phyloP scores from a whole-genome alignment of 1,140 invertebrate genomes.

The Odontomachus brunneus region DNA sequence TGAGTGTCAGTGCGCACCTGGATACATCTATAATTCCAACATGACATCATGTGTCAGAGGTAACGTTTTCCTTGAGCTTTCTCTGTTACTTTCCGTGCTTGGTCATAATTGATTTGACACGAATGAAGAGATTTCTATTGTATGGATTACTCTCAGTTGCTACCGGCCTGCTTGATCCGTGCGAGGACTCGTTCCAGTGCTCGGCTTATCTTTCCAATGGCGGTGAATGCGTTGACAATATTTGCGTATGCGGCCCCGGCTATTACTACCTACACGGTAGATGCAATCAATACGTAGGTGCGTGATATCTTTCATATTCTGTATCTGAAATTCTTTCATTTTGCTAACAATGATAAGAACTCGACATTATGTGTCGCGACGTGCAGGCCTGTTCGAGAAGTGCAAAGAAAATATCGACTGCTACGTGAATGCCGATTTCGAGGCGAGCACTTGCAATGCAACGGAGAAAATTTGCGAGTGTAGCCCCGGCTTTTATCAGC shows the following conservation, averaged over 20 bases:
- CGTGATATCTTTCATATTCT: not conserved
- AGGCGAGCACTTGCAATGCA: conserved; percentile 64
- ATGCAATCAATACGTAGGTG: conserved; percentile 72
- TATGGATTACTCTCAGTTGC: conserved; percentile 58
- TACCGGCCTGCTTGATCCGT: conserved; percentile 58
- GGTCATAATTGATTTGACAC: not conserved
- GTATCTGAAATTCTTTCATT: not conserved
- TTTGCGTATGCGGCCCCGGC: conserved; percentile 67
- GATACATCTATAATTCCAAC: conserved; percentile 59
- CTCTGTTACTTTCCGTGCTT: not conserved
- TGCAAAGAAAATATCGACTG: conserved; percentile 72
- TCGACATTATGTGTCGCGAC: not conserved
- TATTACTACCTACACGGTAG: conserved; percentile 75
- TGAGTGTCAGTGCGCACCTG: conserved; percentile 63
- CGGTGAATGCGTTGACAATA: conserved; percentile 59
- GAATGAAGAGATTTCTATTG: not conserved
- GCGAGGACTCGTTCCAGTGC: conserved; percentile 74
- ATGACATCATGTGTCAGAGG: conserved; percentile 71
- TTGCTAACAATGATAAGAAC: not conserved
- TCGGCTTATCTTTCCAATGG: conserved; percentile 68
- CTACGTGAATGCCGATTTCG: conserved; percentile 70
- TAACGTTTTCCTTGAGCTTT: conserved; percentile 31
- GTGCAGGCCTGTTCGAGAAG: conserved; percentile 30
- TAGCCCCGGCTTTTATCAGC: conserved; percentile 75
- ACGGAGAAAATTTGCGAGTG: conserved; percentile 70